Base-by-base conservation (phyloP, 2,888 invertebrate genomes). In the Cecidostiba fungosa region DNA sequence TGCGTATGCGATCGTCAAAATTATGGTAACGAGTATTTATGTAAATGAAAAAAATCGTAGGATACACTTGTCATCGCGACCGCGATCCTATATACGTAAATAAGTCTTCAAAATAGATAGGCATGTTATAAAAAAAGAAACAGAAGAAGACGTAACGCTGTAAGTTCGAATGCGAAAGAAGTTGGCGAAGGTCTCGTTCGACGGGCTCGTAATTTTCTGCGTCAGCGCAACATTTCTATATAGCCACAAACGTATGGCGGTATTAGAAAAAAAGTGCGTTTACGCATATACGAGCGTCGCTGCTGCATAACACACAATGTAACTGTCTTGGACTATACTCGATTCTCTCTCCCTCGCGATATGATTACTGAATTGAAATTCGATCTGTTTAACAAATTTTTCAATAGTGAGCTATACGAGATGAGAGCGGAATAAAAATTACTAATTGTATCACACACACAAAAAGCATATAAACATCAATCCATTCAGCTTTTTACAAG, bases 191-290 rank as follows among this genome's bases (percentile, higher is more conserved):
- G 77, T 83, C 85, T 85, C 19, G 19, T 62, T 66, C 80, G 72
- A 23, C 66, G n/a, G 54, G 39, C 54, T 79, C 59, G 80, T 72
- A 84, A 84, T 85, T 87, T 87, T 86, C 86, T 85, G 86, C 87
- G 72, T 84, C 62, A 83, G 78, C 74, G 39, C 26, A 29, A 16
- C 29, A n/a, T 69, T 26, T 39, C 16, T 26, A 6, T 76, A 47
- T 43, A 36, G 2, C 23, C 19, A 8, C 50, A 54, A n/a, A n/a
- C 54, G 32, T 29, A n/a, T n/a, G 10, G 54, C 10, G 19, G 12
- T 29, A 14, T 26, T 32, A 50, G 23, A 16, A 72, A 83, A 83
- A 83, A 77, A 77, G 43, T 29, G 36, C 66, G 47, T 43, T 14
- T n/a, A n/a, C 69, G 36, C 19, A 50, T 26, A 12, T 23, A 23